Percentiles rank a stretch among this genome's conserved stretches.
Conservation (phyloP, 2,888 invertebrate species). For the Caenorhabditis macrosperma region DNA sequence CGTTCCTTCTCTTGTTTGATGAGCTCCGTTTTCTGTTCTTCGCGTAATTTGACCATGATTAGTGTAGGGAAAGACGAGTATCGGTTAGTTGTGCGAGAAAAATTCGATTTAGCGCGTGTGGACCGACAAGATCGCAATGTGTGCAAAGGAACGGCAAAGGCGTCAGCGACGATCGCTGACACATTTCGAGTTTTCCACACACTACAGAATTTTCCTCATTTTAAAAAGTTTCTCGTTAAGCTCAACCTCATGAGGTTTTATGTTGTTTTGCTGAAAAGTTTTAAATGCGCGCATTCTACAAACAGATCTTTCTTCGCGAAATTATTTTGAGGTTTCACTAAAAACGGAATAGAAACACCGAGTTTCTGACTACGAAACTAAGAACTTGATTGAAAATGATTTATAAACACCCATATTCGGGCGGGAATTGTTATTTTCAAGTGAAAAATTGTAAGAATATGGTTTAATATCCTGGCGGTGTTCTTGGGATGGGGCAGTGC, state of each 20-base stretch:
- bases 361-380: too few species aligned
- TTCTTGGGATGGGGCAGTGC: slow-evolving; percentile 73
- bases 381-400: not conserved
- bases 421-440: not conserved
- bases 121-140: not conserved
- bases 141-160: not conserved
- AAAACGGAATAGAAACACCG: too few species aligned
- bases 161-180: not conserved
- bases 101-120: slow-evolving; percentile 13
- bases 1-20: slow-evolving; percentile 59
- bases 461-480: slow-evolving; percentile 75
- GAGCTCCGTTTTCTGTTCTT: slow-evolving; percentile 50
- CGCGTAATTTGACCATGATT: slow-evolving; percentile 41
- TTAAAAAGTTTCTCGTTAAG: too few species aligned
- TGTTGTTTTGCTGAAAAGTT: not conserved
- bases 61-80: not conserved
- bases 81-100: not conserved
- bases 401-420: slow-evolving; percentile 41
- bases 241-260: not conserved
- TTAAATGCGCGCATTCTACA: too few species aligned
- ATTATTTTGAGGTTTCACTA: too few species aligned
- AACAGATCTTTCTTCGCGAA: too few species aligned
- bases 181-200: not conserved
- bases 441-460: slow-evolving; percentile 1
- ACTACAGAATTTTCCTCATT: not conserved